Conservation (phyloP, 2,113 vertebrate genomes). For the Leptocoma aspasia region DNA sequence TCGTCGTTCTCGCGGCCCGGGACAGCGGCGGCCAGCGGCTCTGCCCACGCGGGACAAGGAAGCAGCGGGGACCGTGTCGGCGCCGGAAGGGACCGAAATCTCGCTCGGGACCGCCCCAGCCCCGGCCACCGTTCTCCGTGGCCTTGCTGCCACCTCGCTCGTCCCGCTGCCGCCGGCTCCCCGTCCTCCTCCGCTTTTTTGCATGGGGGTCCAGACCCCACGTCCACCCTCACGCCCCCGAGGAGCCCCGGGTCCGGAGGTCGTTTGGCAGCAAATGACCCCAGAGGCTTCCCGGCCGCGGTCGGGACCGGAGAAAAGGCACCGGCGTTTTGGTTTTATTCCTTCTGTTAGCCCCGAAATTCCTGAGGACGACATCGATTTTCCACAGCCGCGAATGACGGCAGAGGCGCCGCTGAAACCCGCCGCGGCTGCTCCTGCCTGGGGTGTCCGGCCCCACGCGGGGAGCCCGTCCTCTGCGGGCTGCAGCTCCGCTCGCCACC, state of each 20-base stretch:
- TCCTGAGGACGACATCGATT: background rate
- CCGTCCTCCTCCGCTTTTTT: background rate
- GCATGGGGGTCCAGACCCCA: too few species aligned
- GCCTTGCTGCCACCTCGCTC: background rate
- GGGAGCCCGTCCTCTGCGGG: background rate
- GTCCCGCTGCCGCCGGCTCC: background rate
- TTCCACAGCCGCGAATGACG: background rate
- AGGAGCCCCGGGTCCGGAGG: background rate
- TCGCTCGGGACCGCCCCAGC: background rate
- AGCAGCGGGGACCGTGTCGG: background rate
- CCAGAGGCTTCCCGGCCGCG: too few species aligned
- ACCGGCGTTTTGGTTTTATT: background rate
- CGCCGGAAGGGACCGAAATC: background rate
- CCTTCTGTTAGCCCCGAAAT: background rate
- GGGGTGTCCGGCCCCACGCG: background rate
- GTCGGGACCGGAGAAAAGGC: background rate
- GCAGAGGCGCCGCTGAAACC: too few species aligned
- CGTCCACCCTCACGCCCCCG: too few species aligned
- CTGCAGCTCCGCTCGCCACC: background rate
- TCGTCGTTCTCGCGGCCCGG: background rate
- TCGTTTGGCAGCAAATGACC: background rate
- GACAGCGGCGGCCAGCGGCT: background rate
- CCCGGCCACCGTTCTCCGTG: too few species aligned
- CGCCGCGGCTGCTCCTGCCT: background rate
- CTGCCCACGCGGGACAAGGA: background rate